Evolutionary conservation across 2,888 invertebrate genomes (phyloP).

Genomic region (Orchestes rusci): DNA sequence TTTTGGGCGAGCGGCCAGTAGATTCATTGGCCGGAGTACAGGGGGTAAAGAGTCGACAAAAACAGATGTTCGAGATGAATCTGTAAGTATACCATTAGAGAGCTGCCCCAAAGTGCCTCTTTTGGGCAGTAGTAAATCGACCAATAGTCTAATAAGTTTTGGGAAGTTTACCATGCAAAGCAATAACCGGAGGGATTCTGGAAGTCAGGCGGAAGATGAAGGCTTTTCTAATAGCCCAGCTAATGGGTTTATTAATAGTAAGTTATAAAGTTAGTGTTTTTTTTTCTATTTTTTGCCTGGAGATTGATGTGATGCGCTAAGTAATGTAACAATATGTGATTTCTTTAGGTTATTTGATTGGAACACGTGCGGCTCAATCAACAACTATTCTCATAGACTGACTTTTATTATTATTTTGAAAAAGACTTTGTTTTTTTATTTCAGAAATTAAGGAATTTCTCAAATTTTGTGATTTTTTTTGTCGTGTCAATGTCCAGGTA

Average conservation of each 20-base stretch:
- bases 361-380: too few relatives aligned
- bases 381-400: too few relatives aligned
- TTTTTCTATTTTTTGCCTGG: constrained; percentile 3
- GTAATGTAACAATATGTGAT: too few relatives aligned
- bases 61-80: constrained; percentile 9
- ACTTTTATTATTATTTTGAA: too few relatives aligned
- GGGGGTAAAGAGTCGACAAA: background rate
- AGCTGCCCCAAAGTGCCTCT: constrained; percentile 40
- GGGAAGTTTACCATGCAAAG: constrained; percentile 33
- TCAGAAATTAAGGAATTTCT: too few relatives aligned
- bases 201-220: constrained; percentile 25
- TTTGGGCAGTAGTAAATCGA: constrained; percentile 34
- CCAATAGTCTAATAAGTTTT: constrained; percentile 33
- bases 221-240: constrained; percentile 19
- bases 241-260: constrained; percentile 24
- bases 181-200: constrained; percentile 28
- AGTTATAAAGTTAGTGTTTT: constrained; percentile 8
- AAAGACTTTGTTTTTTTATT: too few relatives aligned
- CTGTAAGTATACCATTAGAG: constrained; percentile 35
- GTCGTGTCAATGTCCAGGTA: too few relatives aligned
- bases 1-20: too few relatives aligned
- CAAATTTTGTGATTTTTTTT: too few relatives aligned
- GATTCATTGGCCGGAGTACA: background rate
- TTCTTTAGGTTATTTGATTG: too few relatives aligned
- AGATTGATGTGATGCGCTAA: background rate